A percentile compares a stretch with the other conserved stretches of the same genome.
phyloP scores from a whole-genome alignment of 2,888 invertebrate genomes.

The Dastarcus helophoroides region DNA sequence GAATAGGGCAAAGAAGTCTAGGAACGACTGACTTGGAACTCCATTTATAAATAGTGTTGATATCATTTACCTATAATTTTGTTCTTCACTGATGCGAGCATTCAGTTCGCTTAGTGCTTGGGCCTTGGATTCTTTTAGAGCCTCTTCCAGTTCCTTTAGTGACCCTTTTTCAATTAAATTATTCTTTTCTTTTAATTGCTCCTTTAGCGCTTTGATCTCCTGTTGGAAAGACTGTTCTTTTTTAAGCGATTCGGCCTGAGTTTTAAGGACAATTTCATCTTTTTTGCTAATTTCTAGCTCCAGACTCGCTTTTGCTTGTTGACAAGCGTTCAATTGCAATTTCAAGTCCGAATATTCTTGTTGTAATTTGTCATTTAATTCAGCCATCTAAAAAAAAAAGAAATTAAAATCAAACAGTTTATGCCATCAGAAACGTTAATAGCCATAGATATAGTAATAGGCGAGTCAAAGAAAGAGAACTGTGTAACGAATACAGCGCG shows the following conservation, averaged over 20 bases:
- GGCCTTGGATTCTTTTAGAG: slow-evolving; percentile 21
- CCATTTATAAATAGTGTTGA: not conserved
- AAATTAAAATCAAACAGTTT: too few species aligned
- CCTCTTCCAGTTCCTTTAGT: slow-evolving; percentile 26
- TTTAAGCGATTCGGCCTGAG: slow-evolving; percentile 27
- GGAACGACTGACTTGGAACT: not conserved
- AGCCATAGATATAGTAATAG: too few species aligned
- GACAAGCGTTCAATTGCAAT: slow-evolving; percentile 29
- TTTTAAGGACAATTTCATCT: slow-evolving; percentile 31
- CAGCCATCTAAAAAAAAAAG: slow-evolving; percentile 21
- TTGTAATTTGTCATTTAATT: slow-evolving; percentile 23
- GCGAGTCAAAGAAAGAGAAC: too few species aligned
- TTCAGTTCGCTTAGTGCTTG: slow-evolving; percentile 16
- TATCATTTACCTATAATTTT: slow-evolving; percentile 10
- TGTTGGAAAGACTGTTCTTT: slow-evolving; percentile 24
- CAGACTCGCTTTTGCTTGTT: slow-evolving; percentile 28
- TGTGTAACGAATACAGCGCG: too few species aligned
- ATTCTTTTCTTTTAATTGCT: slow-evolving; percentile 35
- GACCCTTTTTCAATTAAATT: slow-evolving; percentile 35
- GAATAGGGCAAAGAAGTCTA: not conserved
- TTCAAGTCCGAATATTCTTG: slow-evolving; percentile 26
- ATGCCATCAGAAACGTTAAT: too few species aligned
- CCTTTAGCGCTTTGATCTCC: slow-evolving; percentile 29
- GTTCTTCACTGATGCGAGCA: slow-evolving; percentile 9
- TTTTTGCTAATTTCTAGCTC: slow-evolving; percentile 31